Base-by-base conservation (phyloP, 2,113 vertebrate genomes). In the Speoplatyrhinus poulsoni region DNA sequence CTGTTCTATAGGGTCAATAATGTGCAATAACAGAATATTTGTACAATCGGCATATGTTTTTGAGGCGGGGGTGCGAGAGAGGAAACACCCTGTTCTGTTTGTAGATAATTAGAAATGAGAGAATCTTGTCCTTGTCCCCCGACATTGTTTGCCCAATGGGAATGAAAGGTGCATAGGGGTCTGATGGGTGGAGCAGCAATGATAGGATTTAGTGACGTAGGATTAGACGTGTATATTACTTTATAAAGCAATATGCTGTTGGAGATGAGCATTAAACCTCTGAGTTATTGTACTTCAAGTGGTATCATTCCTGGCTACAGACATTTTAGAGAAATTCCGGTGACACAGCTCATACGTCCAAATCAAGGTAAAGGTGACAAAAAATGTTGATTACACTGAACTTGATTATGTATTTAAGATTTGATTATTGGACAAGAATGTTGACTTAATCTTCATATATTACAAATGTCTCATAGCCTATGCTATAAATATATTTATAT, bases 21-120 rank as follows among this genome's bases (percentile, higher is more conserved):
- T 5, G 36, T 41, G 36, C 36, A 41, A 41, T 41, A 41, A 5
- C 36, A 41, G 36, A 41, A 41, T 41, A 41, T 41, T 8, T 41
- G 6, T 41, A 41, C 36, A 41, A 41, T 41, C 36, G 7, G 36
- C 36, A 41, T 41, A 8, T 41, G 7, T 41, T 41, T 6, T n/a
- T n/a, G 10, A 52, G 50, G 15, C 50, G 10, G 59, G 47, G 57
- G 56, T 33, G 46, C 46, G 12, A 16, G 58, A 41, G 5, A 15
- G 32, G 48, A 9, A 50, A 10, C 12, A 46, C 10, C 82, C 74
- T 63, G 17, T 8, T 15, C 62, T 90, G 85, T 93, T 91, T 92
- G 85, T 71, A 86, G 79, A 72, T 91, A 91, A 92, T 92, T 89
- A 85, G 81, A 85, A 79, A 13, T 61, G 69, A 58, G 72, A 62